Evolutionary conservation across 2,888 invertebrate species (phyloP).

Genomic region (Lasioglossum leucozonium): DNA sequence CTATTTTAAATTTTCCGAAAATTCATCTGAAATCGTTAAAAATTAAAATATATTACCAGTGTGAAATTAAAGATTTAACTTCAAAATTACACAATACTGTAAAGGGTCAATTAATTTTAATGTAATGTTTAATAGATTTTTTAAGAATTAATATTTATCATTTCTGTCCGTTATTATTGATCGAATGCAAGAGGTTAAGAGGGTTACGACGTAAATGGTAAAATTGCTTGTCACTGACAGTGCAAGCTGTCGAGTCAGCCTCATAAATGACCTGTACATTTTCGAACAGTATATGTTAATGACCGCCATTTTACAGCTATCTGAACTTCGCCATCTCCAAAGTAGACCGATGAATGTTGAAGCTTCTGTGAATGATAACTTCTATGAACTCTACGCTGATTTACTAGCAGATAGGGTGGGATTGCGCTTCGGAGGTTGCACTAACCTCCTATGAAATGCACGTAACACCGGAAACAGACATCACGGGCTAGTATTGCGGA

Average conservation of each 20-base stretch:
- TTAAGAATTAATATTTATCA: too few species aligned
- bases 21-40: too few species aligned
- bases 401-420: slow-evolving; percentile 69
- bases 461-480: slow-evolving; percentile 15
- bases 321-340: slow-evolving; percentile 17
- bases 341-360: slow-evolving; percentile 29
- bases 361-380: slow-evolving; percentile 62
- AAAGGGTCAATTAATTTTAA: too few species aligned
- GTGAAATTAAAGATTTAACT: too few species aligned
- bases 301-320: slow-evolving; percentile 21
- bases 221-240: background rate
- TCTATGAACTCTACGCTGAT: slow-evolving; percentile 64
- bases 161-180: too few species aligned
- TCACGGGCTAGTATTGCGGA: background rate
- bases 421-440: slow-evolving; percentile 66
- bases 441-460: slow-evolving; percentile 37
- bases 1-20: too few species aligned
- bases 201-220: background rate
- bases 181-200: background rate
- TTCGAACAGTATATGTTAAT: slow-evolving; percentile 7
- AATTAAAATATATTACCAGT: too few species aligned
- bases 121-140: too few species aligned
- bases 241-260: background rate
- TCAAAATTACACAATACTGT: too few species aligned
- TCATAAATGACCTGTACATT: slow-evolving; percentile 9